Base-by-base conservation (phyloP, 2,888 invertebrate species). In the Leistus spinibarbis region DNA sequence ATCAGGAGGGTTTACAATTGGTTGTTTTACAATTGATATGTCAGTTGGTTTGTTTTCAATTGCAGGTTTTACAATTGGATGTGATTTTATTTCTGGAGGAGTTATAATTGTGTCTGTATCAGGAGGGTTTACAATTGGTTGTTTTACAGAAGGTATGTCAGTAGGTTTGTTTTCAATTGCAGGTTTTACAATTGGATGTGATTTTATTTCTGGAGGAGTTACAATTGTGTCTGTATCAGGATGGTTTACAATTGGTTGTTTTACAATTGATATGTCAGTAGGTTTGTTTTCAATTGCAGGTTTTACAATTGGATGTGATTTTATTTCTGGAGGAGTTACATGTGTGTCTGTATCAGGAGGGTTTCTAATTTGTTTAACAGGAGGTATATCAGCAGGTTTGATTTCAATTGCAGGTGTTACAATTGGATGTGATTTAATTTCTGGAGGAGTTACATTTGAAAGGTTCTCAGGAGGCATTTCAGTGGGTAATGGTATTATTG, bases 101-200 rank as follows among this genome's bases (percentile, higher is more conserved):
- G 23, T 64, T 23, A 75, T 27, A 17, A 16, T 1, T 54, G 62
- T 68, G 60, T 74, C 68, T 20, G 19, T 66, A 27, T 23, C 16
- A 13, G 16, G 22, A 64, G 9, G 17, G 16, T 62, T 16, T 13
- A 64, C 16, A 17, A 60, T 60, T 3, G n/a, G 19, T 2, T 19
- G 17, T 60, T 13, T 19, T 60, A 19, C 3, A 60, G 60, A 4
- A 19, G 60, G 20, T 22, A 24, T 22, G 56, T 10, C 16, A 40
- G 24, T 69, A 68, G 64, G 65, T 64, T 76, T 22, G 5, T 10
- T 17, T 22, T 23, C 20, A 16, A 3, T 0, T 10, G 40, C 2
- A 4, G 40, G 40, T 7, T 10, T 0, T 40, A 7, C 7, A 10
- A 40, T 2, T 3, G 40, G 40, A 10, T 40, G 7, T 40, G 10